Evolutionary conservation across 2,113 vertebrate species (phyloP).

Genomic region (Sigmodon hispidus): DNA sequence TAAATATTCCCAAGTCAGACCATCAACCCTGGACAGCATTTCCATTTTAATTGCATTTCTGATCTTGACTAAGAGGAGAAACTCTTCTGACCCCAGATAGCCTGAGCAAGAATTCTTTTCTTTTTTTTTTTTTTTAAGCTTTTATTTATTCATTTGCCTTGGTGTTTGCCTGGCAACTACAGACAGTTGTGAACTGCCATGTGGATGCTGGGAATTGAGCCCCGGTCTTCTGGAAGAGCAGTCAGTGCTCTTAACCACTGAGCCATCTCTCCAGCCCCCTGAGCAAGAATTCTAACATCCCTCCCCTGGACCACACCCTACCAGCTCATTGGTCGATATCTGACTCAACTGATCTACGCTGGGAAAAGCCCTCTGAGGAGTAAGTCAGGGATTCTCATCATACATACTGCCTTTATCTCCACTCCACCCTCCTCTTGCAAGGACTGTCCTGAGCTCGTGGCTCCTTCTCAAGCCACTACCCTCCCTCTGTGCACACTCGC

Average conservation of each 20-base stretch:
- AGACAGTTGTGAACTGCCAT: too few relatives aligned
- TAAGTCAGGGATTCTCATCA: background rate
- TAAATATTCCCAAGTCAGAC: background rate
- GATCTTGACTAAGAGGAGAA: background rate
- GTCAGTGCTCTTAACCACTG: too few relatives aligned
- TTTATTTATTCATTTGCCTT: too few relatives aligned
- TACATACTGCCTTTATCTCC: background rate
- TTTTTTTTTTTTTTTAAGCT: too few relatives aligned
- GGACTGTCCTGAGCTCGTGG: background rate
- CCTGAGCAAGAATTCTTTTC: background rate
- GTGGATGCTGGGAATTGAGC: too few relatives aligned
- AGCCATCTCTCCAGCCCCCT: too few relatives aligned
- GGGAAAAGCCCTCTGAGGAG: background rate
- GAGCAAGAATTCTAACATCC: background rate
- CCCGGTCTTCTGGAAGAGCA: too few relatives aligned
- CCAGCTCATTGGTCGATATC: background rate
- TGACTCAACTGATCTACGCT: background rate
- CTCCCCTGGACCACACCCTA: background rate
- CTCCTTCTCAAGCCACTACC: background rate
- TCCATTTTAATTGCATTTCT: slow-evolving; percentile 24
- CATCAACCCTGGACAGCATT: background rate
- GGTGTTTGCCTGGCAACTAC: too few relatives aligned
- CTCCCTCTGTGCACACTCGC: background rate
- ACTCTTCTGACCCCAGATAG: background rate
- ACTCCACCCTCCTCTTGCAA: background rate